These are phyloP conservation scores for Neomorphus geoffroyi DNA, from an alignment of 2,797 vertebrate species.

Conservation along the genomic window DNA sequence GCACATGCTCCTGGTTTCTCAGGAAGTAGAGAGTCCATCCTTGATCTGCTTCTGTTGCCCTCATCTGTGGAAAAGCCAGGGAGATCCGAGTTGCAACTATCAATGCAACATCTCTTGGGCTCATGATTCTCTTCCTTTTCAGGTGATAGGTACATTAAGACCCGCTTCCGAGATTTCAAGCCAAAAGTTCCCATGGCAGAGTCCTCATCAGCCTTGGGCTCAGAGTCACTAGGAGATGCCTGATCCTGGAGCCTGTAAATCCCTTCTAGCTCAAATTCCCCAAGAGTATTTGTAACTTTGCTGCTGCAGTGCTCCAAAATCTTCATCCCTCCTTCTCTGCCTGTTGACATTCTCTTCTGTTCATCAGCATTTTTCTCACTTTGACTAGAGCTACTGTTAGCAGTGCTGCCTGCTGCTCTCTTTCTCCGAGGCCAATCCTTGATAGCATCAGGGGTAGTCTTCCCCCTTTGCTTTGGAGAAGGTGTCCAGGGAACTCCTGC, in stretches of 20 bases:
- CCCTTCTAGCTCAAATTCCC: slow-evolving; percentile 89
- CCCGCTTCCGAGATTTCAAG: slow-evolving; percentile 70
- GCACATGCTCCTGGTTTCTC: background rate
- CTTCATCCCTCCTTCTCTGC: slow-evolving; percentile 16
- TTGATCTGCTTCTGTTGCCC: background rate
- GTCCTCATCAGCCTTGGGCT: slow-evolving; percentile 37
- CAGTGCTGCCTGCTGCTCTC: slow-evolving; percentile 75
- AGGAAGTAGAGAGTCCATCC: background rate
- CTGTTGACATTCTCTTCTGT: slow-evolving; percentile 1
- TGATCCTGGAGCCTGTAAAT: slow-evolving; percentile 81
- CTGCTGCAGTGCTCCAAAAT: background rate
- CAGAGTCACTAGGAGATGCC: slow-evolving; percentile 57
- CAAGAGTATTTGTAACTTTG: slow-evolving; percentile 49
- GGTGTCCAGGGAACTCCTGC: slow-evolving; percentile 81
- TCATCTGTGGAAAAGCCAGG: slow-evolving; percentile 51
- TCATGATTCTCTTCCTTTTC: background rate
- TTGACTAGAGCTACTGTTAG: background rate
- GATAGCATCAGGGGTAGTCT: slow-evolving; percentile 86
- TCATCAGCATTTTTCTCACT: slow-evolving; percentile 60
- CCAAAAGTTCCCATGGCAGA: slow-evolving; percentile 28
- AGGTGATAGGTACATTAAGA: background rate
- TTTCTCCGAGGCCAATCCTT: slow-evolving; percentile 94
- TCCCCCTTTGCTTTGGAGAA: slow-evolving; percentile 87
- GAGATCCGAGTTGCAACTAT: background rate
- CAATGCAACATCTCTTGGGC: slow-evolving; percentile 55